Conservation (phyloP, 2,888 invertebrate species). For the Heliconius cydno region DNA sequence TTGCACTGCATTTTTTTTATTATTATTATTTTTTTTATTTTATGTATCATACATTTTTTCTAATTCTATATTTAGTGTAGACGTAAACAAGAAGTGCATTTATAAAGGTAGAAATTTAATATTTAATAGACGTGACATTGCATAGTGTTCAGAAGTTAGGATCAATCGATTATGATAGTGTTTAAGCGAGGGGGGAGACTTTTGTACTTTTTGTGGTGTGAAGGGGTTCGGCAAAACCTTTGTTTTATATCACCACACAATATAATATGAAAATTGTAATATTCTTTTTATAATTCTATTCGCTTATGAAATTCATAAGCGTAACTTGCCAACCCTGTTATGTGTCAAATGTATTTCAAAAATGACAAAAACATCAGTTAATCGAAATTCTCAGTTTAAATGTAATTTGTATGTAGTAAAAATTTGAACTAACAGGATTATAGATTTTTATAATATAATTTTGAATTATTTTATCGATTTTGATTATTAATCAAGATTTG, state of each 20-base stretch:
- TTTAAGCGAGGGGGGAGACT: constrained; percentile 66
- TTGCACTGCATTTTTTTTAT: constrained; percentile 36
- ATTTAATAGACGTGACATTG: constrained; percentile 73
- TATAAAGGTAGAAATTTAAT: constrained; percentile 77
- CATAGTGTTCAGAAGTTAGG: constrained; percentile 74
- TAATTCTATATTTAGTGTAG: constrained; percentile 62
- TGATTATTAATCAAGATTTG: neutral
- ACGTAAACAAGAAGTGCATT: constrained; percentile 79
- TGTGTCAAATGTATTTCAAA: constrained; percentile 42
- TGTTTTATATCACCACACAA: constrained; percentile 39
- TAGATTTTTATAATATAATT: constrained; percentile 13
- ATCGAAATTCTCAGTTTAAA: constrained; percentile 3
- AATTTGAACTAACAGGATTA: neutral
- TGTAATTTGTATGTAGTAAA: neutral
- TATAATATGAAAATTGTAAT: neutral
- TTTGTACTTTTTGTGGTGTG: constrained; percentile 81
- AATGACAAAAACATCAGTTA: neutral
- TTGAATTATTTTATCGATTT: neutral
- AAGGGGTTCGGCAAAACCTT: constrained; percentile 65
- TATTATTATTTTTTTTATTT: constrained; percentile 28
- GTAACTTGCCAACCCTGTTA: constrained; percentile 40
- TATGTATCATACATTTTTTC: constrained; percentile 32
- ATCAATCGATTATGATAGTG: constrained; percentile 65
- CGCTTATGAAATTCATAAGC: neutral
- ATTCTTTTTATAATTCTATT: constrained; percentile 10